A percentile compares a stretch with the other conserved stretches of the same genome.
phyloP scores from a whole-genome alignment of 2,113 vertebrate species.

The Osmerus mordax region DNA sequence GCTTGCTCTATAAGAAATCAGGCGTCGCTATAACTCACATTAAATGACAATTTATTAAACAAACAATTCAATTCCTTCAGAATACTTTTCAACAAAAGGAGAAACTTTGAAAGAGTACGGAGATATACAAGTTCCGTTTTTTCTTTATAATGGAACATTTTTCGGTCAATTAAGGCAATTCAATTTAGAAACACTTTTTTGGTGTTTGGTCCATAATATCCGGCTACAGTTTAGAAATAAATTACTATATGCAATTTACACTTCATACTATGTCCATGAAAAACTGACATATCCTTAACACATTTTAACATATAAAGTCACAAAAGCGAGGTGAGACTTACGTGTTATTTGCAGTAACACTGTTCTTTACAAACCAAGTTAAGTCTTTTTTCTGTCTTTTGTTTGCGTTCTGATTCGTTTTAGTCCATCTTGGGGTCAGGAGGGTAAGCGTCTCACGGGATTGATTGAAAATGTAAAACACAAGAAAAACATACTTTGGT shows the following conservation, averaged over 20 bases:
- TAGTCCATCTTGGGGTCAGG: conserved; percentile 57
- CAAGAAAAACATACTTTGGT: conserved; percentile 57
- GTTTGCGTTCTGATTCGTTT: conserved; percentile 67
- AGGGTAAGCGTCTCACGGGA: conserved; percentile 32
- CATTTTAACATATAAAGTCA: conserved; percentile 67
- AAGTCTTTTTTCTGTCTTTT: conserved; percentile 73
- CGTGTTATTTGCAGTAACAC: conserved; percentile 96
- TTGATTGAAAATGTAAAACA: conserved; percentile 23
- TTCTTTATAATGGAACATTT: conserved; percentile 83
- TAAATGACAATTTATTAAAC: conserved; percentile 98
- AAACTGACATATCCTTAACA: conserved; percentile 73
- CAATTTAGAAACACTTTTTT: conserved; percentile 87
- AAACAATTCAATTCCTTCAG: conserved; percentile 94
- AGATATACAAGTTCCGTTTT: conserved; percentile 90
- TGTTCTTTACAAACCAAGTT: conserved; percentile 89
- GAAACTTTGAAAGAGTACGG: conserved; percentile 87
- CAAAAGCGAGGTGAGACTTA: conserved; percentile 87
- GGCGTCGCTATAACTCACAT: conserved; percentile 84
- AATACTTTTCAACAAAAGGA: conserved; percentile 88
- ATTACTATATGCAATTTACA: conserved; percentile 99
- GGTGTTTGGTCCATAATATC: conserved; percentile 96
- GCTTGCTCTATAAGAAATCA: conserved; percentile 73
- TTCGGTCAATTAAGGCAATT: conserved; percentile 83
- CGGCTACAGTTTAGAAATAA: conserved; percentile 97
- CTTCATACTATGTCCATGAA: conserved; percentile 86